These are phyloP conservation scores for Drosophila tani DNA, from an alignment of 1,140 invertebrate genomes.

Conservation along the genomic window DNA sequence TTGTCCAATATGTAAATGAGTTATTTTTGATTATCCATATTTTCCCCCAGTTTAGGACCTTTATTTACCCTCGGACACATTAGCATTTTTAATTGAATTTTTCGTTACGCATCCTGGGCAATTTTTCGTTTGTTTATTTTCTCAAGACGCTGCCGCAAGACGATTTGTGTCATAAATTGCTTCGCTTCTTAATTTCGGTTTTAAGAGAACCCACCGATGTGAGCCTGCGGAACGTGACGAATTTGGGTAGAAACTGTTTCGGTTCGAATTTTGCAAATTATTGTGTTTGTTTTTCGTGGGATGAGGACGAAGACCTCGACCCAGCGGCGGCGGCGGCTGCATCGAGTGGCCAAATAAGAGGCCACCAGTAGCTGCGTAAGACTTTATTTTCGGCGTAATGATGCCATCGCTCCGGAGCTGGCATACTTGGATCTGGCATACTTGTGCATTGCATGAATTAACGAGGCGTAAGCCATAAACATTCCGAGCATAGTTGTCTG, in stretches of 20 bases:
- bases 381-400: conserved; percentile 70
- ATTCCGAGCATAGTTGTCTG: conserved; percentile 55
- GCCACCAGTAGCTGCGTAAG: conserved; percentile 53
- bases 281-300: conserved; percentile 61
- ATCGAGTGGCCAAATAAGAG: conserved; percentile 24
- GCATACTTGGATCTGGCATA: conserved; percentile 5
- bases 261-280: conserved; percentile 40
- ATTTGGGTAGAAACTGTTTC: conserved; percentile 57
- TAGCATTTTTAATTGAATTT: conserved; percentile 76
- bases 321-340: conserved; percentile 5
- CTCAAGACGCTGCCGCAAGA: conserved; percentile 25
- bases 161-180: conserved; percentile 59
- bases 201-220: conserved; percentile 6
- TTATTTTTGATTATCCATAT: not conserved
- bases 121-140: conserved; percentile 56
- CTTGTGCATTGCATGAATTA: conserved; percentile 39
- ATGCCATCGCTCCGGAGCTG: conserved; percentile 42
- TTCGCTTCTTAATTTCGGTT: conserved; percentile 38
- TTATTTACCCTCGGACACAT: conserved; percentile 38
- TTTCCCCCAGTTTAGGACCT: conserved; percentile 15
- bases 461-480: conserved; percentile 56
- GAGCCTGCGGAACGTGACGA: conserved; percentile 62
- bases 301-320: conserved; percentile 18
- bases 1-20: not conserved
- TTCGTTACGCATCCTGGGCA: conserved; percentile 52